Base-by-base conservation (phyloP, 2,113 vertebrate genomes). In the Prochilodus magdalenae region DNA sequence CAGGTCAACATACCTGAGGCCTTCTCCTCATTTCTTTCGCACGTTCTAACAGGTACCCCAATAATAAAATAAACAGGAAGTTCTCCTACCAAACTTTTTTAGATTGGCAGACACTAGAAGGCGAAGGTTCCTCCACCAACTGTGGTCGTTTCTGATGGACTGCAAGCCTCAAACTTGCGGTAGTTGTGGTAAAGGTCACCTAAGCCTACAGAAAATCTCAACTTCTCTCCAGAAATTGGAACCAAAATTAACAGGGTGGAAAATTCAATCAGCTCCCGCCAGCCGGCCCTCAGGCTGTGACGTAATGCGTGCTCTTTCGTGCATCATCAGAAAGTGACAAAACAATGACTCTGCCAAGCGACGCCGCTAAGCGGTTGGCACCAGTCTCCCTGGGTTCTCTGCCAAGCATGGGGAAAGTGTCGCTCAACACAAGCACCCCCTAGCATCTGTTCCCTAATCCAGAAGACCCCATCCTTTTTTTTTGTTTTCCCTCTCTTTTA, bases 371-470 rank as follows among this genome's bases (percentile, higher is more conserved):
- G 89, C 79, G 89, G 88, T 88, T 91, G 89, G 88, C 90, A 88
- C 29, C 59, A 67, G 55, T 77, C 81, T 85, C 83, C 65, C 82
- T 65, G 78, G 3, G 47, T 86, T 86, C 84, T 80, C 75, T 83
- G 89, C 90, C 90, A 92, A 90, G 81, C 85, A 78, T 81, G 73
- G 75, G 65, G 51, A 80, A 79, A 84, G 79, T 65, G 78, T 82
- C 26, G 40, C 65, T 79, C 87, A 85, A 87, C 88, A 88, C 77
- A 74, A 84, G 36, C 36, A 36, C 7, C 80, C 81, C 77, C 72
- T 44, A 86, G 88, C 92, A 93, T 91, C 91, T 90, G 89, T 88
- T 91, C 60, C 77, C 81, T 84, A 88, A 86, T 85, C 87, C 86
- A 86, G 90, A 74, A 91, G 83, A 66, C 75, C 84, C 77, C 73